phyloP scores from a whole-genome alignment of 2,797 vertebrate genomes.

The Spea hammondii region DNA sequence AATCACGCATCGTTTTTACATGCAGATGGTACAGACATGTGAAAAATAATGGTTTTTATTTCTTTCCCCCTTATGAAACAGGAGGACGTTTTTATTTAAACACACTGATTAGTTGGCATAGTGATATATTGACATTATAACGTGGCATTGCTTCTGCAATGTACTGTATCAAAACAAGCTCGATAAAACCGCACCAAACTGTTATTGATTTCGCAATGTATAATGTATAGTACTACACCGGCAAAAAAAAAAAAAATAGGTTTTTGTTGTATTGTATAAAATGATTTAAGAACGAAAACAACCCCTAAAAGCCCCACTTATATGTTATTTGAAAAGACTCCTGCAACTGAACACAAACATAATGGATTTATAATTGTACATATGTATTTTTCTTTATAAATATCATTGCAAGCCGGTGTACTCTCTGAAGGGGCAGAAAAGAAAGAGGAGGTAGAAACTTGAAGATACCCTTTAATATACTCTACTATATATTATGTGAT shows the following conservation, averaged over 20 bases:
- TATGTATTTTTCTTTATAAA: no score
- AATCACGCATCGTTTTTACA: neutral
- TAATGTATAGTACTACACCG: neutral
- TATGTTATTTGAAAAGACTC: no score
- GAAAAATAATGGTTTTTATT: neutral
- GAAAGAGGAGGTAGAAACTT: no score
- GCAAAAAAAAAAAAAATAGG: neutral
- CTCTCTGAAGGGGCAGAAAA: no score
- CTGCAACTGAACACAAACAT: no score
- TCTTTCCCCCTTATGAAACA: neutral
- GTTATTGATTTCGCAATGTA: neutral
- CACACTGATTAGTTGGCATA: neutral
- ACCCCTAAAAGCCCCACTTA: no score
- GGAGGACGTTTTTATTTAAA: neutral
- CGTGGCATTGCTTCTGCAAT: neutral
- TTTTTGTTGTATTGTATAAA: neutral
- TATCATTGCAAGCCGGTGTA: no score
- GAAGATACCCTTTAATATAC: no score
- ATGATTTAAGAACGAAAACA: neutral
- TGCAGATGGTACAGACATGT: neutral
- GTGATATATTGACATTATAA: conserved; percentile 3
- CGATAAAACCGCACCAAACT: neutral
- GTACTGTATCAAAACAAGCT: neutral
- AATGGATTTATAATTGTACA: no score
- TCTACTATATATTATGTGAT: no score